phyloP scores from a whole-genome alignment of 2,797 vertebrate species.

The Falco cherrug region DNA sequence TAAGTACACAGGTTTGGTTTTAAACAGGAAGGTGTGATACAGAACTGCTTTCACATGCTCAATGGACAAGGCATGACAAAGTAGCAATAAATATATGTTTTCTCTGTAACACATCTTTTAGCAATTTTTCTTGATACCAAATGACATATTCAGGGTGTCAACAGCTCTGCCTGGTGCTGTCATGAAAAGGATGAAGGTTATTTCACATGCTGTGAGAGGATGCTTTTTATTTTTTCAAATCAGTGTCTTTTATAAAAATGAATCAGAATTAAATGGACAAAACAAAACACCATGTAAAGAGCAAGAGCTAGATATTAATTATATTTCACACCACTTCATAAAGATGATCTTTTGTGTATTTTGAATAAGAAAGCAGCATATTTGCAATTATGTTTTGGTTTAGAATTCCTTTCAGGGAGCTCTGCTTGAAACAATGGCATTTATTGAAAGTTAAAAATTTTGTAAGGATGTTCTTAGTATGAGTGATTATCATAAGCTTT shows the following conservation, averaged over 20 bases:
- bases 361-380: not conserved
- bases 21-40: not conserved
- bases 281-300: not conserved
- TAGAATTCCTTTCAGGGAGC: not conserved
- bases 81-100: not conserved
- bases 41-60: not conserved
- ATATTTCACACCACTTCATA: not conserved
- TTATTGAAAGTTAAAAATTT: not conserved
- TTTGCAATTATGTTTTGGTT: not conserved
- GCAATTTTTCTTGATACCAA: not conserved
- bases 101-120: not conserved
- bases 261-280: not conserved
- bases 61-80: not conserved
- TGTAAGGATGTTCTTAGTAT: not conserved
- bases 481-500: not conserved
- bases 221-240: not conserved
- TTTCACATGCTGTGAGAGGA: not conserved
- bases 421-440: not conserved
- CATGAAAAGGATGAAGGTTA: not conserved
- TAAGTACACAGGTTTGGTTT: not conserved
- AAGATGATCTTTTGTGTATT: not conserved
- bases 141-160: not conserved
- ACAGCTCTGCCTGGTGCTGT: not conserved
- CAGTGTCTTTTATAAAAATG: not conserved
- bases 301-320: not conserved